Base-by-base conservation (phyloP, 2,888 invertebrate species). In the Cosmopolites sordidus region DNA sequence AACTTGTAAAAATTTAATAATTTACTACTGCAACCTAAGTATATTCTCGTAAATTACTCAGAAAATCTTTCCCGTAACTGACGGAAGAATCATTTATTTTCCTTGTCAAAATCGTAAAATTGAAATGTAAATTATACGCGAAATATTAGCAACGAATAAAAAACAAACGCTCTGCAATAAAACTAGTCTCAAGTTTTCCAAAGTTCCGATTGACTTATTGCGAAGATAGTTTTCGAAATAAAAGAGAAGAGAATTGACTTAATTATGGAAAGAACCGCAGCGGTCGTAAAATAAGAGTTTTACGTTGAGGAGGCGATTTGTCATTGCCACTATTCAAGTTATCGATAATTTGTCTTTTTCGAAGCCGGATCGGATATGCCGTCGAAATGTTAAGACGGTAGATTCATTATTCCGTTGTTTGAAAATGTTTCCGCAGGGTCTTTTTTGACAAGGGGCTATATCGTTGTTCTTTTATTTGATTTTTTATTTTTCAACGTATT, bases 281-380 rank as follows among this genome's bases (percentile, higher is more conserved):
- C 33, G 37, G 39, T 38, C 18, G 27, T 43, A 43, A 53, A 48
- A 48, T 48, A 30, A 48, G 11, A 38, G 12, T 9, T 17, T 29
- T 42, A 48, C 48, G 40, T 15, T 41, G 41, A 48, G 48, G 47
- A 8, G 15, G 29, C 44, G 48, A 54, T 54, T 54, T 48, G 48
- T 54, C 54, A 27, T 48, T 48, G 48, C 54, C 54, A 40, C 41
- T 38, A 45, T 54, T 49, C 48, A 37, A 49, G 44, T 54, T 54
- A 48, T 54, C 54, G 48, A 48, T 40, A 45, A 54, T 48, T 49
- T 54, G 48, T 54, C 54, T 54, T 54, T 47, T 54, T 44, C 22
- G 48, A 54, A 48, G 45, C 48, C 48, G 40, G 16, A 16, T 29
- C 39, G 48, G 44, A 48, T 44, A 54, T 49, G 48, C 54, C 43